Conservation (phyloP, 2,888 invertebrate species). For the Allacma fusca region DNA sequence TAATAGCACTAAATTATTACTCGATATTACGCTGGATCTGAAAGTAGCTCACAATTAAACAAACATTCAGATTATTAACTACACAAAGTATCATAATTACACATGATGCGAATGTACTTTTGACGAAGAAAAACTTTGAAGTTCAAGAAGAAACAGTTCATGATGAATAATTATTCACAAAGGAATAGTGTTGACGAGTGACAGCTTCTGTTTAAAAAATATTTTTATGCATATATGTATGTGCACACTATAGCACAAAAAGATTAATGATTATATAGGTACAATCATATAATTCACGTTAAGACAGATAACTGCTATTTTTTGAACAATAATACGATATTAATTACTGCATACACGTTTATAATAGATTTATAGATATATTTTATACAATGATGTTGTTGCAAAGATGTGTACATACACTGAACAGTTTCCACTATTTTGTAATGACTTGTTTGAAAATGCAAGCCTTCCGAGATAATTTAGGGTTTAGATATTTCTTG, state of each 20-base stretch:
- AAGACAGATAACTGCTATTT: not conserved
- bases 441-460: slow-evolving; percentile 10
- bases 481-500: not conserved
- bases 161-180: too few species aligned
- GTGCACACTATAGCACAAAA: not conserved
- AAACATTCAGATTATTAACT: not conserved
- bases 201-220: not conserved
- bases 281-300: slow-evolving; percentile 22
- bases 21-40: not conserved
- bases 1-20: not conserved
- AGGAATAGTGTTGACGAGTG: too few species aligned
- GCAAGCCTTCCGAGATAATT: not conserved
- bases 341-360: not conserved
- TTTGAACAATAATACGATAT: slow-evolving; percentile 5
- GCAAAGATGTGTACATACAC: slow-evolving; percentile 8
- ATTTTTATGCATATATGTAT: not conserved
- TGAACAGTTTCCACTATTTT: slow-evolving; percentile 14
- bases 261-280: slow-evolving; percentile 5
- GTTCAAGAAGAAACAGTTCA: too few species aligned
- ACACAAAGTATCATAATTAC: not conserved
- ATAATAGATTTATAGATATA: not conserved
- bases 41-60: slow-evolving; percentile 1
- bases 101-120: not conserved
- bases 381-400: slow-evolving; percentile 16
- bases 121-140: too few species aligned